phyloP scores from a whole-genome alignment of 1,140 invertebrate genomes.

The Doryteuthis pealeii region DNA sequence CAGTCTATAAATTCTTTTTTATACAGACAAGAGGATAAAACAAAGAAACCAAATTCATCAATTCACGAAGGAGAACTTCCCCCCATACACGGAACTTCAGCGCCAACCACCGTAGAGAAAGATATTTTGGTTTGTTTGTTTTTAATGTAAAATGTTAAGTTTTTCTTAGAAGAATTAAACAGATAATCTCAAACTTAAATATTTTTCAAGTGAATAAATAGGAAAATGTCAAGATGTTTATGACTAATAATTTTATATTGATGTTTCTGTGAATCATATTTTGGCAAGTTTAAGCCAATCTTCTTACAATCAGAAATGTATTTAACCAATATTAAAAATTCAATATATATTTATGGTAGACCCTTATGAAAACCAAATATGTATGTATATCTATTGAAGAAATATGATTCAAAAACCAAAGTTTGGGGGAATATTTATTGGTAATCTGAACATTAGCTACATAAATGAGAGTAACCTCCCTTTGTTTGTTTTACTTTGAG shows the following conservation, averaged over 20 bases:
- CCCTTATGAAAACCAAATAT: not conserved
- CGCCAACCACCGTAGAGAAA: constrained; percentile 57
- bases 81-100: constrained; percentile 43
- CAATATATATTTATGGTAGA: not conserved
- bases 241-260: too few species aligned
- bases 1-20: constrained; percentile 10
- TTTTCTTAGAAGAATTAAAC: not conserved
- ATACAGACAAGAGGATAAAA: constrained; percentile 51
- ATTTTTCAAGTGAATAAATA: not conserved
- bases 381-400: not conserved
- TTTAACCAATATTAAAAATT: not conserved
- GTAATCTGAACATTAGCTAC: too few species aligned
- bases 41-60: constrained; percentile 30
- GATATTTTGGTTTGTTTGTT: constrained; percentile 52
- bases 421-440: too few species aligned
- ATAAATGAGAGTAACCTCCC: too few species aligned
- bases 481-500: too few species aligned
- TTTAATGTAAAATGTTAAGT: too few species aligned
- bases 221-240: too few species aligned
- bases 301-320: not conserved
- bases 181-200: not conserved
- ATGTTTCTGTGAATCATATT: too few species aligned
- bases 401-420: too few species aligned
- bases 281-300: too few species aligned
- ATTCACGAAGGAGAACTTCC: constrained; percentile 45